Evolutionary conservation across 2,113 vertebrate genomes (phyloP), one percentile per base, ranked within the genome.

Genomic region (Festucalex cinctus): DNA sequence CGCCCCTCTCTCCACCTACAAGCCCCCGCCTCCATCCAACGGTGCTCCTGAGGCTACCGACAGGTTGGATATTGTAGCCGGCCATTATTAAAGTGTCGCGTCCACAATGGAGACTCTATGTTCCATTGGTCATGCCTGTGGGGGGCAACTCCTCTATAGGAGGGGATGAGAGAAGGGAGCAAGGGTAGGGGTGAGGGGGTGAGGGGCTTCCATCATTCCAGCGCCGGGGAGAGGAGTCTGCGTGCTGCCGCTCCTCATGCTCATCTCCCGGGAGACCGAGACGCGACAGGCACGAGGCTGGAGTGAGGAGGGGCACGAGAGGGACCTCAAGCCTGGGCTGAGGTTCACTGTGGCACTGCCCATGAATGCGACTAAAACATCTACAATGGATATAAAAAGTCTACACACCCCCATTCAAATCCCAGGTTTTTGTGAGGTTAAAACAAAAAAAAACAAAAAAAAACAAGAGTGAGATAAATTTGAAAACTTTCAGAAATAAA

Each of bases 11-110:
- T 73, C 87, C 85, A 89, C 86, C 90, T 89, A 88, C 83, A 77
- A 80, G 76, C 62, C 81, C 84, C 80, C 82, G 3, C 57, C 17
- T 16, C 32, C 19, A 22, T 9, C 60, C 84, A 92, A 91, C 90
- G 54, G 91, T 86, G 94, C 93, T 95, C 94, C 94, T 93, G 92
- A 92, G 93, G 94, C 95, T 94, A 92, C 95, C 96, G 96, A 95
- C 97, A 97, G 95, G 96, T 98, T 98, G 95, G 89, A 95, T 94
- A 97, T 97, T 97, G 96, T 96, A 96, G 94, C 94, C 94, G 90
- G 92, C 92, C 94, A 94, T 95, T 96, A 97, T 96, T 96, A 95
- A 97, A 97, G 93, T 95, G 96, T 95, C 95, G 92, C 91, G 13
- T 71, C 86, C 88, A 98, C 97, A 98, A 98, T 93, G 91, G 93